A percentile compares a stretch with the other conserved stretches of the same genome.
These are phyloP conservation scores for Adelosebastes latens DNA, from an alignment of 2,797 vertebrate genomes.

Conservation along the genomic window DNA sequence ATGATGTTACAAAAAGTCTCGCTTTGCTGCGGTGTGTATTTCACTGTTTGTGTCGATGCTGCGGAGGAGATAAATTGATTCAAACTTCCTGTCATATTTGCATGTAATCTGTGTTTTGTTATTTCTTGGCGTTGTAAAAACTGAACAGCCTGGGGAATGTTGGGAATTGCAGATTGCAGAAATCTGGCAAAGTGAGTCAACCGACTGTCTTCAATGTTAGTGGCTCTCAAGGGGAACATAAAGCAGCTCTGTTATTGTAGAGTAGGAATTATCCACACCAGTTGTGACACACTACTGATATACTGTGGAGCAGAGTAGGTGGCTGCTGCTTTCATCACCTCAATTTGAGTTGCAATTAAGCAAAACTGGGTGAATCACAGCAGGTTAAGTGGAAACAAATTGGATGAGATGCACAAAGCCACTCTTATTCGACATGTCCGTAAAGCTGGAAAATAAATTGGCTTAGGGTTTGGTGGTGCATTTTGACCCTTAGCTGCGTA, in stretches of 20 bases:
- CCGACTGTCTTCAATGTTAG: conserved; percentile 29
- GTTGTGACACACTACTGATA: conserved; percentile 32
- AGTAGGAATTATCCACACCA: conserved; percentile 50
- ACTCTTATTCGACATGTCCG: conserved; percentile 46
- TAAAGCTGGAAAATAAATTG: conserved; percentile 65
- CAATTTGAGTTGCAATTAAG: conserved; percentile 9
- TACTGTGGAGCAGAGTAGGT: neutral
- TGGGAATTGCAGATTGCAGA: conserved; percentile 20
- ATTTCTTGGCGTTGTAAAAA: conserved; percentile 19
- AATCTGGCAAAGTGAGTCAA: conserved; percentile 38
- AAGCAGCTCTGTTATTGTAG: conserved; percentile 51
- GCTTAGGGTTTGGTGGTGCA: conserved; percentile 19
- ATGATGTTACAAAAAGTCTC: conserved; percentile 29
- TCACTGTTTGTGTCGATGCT: neutral
- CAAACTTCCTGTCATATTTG: conserved; percentile 7
- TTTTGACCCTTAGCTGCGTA: conserved; percentile 52
- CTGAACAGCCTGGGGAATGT: conserved; percentile 12
- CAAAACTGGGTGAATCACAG: conserved; percentile 13
- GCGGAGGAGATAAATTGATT: neutral
- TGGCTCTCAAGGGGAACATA: conserved; percentile 43
- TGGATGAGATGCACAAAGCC: conserved; percentile 40
- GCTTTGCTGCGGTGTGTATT: conserved; percentile 2
- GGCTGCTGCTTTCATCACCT: conserved; percentile 12
- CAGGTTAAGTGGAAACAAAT: conserved; percentile 38
- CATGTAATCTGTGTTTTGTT: conserved; percentile 40